Percentiles rank a stretch among this genome's conserved stretches.
Evolutionary conservation across 2,113 vertebrate genomes (phyloP).

Genomic region (Melanostigma gelatinosum): DNA sequence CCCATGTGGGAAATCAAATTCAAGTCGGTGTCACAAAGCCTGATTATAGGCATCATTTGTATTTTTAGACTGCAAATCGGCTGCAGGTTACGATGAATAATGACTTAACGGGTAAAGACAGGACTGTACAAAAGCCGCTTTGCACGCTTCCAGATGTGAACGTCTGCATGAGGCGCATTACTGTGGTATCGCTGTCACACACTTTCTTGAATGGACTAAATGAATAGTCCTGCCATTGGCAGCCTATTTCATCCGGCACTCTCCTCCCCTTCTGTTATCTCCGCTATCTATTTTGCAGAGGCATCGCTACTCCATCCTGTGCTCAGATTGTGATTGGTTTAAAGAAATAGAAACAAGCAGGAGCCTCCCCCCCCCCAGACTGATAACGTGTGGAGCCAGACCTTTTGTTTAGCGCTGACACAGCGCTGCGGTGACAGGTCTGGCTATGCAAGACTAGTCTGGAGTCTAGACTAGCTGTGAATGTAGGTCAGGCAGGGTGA

Average conservation of each 20-base stretch:
- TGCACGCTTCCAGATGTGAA: too few relatives aligned
- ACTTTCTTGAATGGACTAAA: not conserved
- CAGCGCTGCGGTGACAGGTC: not conserved
- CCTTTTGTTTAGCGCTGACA: too few relatives aligned
- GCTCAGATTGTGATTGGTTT: not conserved
- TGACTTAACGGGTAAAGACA: not conserved
- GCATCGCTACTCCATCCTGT: not conserved
- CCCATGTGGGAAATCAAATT: not conserved
- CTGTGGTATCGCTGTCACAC: not conserved
- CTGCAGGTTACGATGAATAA: too few relatives aligned
- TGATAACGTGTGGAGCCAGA: too few relatives aligned
- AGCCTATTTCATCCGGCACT: not conserved
- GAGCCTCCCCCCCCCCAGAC: too few relatives aligned
- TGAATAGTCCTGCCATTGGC: not conserved
- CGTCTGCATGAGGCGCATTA: not conserved
- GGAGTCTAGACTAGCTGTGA: conserved; percentile 43
- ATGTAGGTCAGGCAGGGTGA: conserved; percentile 66
- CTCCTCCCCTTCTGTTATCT: not conserved
- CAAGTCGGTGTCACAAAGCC: too few relatives aligned
- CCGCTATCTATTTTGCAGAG: not conserved
- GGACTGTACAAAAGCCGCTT: not conserved
- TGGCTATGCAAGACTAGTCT: conserved; percentile 10
- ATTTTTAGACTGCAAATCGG: not conserved
- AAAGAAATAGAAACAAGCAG: too few relatives aligned
- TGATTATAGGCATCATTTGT: not conserved